Evolutionary conservation across 2,113 vertebrate genomes (phyloP), one percentile per base, ranked within the genome.

Genomic region (Andinoacara biseriatus): DNA sequence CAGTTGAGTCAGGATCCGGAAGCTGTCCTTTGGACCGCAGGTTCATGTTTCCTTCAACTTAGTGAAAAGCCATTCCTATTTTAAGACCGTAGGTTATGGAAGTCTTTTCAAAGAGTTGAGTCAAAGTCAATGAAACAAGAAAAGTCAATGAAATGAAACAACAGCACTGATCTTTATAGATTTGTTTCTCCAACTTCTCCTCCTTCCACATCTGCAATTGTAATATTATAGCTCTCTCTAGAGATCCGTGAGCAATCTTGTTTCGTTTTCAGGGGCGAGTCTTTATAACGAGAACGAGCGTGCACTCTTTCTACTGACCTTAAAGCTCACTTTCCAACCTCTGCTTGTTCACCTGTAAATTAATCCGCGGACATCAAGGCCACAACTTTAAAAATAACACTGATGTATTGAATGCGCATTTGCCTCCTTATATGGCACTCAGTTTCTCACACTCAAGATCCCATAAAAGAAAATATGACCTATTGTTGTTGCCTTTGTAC

Each of bases 281-380:
- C 87, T 89, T 87, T 72, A 76, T 81, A 81, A 58, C 29, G 58
- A 56, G 80, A 86, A 74, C 38, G 33, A 90, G 78, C 7, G 24
- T 38, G 60, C 86, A 20, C 77, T 87, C 81, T 89, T 43, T 74
- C 43, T 40, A 43, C 81, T 86, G 94, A 93, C 93, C 94, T 94
- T 91, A 91, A 87, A 88, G 90, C 90, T 94, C 89, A 86, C 86
- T 89, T 93, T 90, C 78, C 90, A 89, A 88, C 86, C 86, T 78
- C 90, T 86, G 74, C 87, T 83, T 43, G 75, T 84, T 93, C 91
- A 92, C 84, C 88, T 93, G 90, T 90, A 92, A 94, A 91, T 86
- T 61, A 69, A 94, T 94, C 90, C 61, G 2, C 74, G 3, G 69
- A 86, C 76, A 87, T 24, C 17, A 62, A 91, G 84, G 81, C 76